phyloP scores from a whole-genome alignment of 1,140 invertebrate species.

The Brachionus manjavacas region DNA sequence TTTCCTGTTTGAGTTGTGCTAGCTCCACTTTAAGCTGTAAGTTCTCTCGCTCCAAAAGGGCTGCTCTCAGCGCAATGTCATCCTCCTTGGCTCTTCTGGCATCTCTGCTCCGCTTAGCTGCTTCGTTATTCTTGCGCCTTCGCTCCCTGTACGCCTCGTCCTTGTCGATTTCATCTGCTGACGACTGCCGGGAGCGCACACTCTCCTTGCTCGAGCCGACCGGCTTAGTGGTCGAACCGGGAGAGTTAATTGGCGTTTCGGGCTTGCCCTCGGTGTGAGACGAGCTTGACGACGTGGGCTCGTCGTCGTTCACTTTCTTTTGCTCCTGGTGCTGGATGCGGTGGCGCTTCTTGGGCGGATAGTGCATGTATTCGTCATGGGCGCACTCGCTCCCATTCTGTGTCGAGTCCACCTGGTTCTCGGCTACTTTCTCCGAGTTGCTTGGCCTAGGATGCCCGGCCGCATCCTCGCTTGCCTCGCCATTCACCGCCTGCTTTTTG shows the following conservation, averaged over 20 bases:
- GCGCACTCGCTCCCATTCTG: not conserved
- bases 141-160: conserved; percentile 80
- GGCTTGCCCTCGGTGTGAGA: not conserved
- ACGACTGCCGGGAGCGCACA: not conserved
- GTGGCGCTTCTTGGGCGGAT: conserved; percentile 33
- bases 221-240: not conserved
- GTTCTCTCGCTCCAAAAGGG: conserved; percentile 77
- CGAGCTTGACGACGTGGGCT: not conserved
- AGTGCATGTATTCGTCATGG: not conserved
- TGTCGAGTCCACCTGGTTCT: conserved; percentile 2
- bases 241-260: not conserved
- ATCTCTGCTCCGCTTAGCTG: conserved; percentile 86
- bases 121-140: conserved; percentile 85
- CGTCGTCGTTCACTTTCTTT: not conserved
- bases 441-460: no score
- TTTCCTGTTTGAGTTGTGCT: conserved; percentile 63
- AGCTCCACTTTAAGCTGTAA: conserved; percentile 65
- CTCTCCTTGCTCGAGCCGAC: not conserved
- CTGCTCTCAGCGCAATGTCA: conserved; percentile 78
- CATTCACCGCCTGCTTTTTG: not conserved
- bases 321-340: not conserved
- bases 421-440: not conserved
- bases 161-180: conserved; percentile 56
- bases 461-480: not conserved
- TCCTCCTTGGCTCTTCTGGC: conserved; percentile 81